These are phyloP conservation scores for Edolisoma coerulescens DNA, from an alignment of 2,113 vertebrate genomes.

Conservation along the genomic window DNA sequence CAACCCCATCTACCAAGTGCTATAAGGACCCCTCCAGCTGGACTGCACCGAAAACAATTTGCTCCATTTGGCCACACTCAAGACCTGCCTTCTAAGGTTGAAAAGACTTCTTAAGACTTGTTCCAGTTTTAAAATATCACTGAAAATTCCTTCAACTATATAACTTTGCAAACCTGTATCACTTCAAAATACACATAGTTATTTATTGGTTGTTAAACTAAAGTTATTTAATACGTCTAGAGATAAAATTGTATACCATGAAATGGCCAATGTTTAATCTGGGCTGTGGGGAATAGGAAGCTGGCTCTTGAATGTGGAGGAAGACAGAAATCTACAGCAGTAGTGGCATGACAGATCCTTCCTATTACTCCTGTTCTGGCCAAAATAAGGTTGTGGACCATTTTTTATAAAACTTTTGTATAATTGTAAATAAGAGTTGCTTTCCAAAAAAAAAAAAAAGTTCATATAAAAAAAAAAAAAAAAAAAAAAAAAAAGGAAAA, in stretches of 20 bases:
- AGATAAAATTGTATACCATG: background rate
- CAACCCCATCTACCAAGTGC: slow-evolving; percentile 89
- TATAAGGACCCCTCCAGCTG: slow-evolving; percentile 71
- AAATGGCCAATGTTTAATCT: slow-evolving; percentile 54
- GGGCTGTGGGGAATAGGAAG: slow-evolving; percentile 27
- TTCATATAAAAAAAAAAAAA: slow-evolving; percentile 36
- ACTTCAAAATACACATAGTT: slow-evolving; percentile 43
- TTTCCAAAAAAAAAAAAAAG: slow-evolving; percentile 64
- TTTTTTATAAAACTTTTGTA: slow-evolving; percentile 76
- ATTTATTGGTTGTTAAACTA: slow-evolving; percentile 65
- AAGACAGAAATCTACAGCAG: background rate
- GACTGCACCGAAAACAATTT: background rate
- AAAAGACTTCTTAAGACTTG: slow-evolving; percentile 2
- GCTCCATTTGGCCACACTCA: background rate
- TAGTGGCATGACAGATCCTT: background rate
- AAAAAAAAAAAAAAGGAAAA: background rate
- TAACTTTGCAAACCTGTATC: slow-evolving; percentile 39
- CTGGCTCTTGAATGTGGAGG: background rate
- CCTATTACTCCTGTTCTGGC: slow-evolving; percentile 40
- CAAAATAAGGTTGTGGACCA: slow-evolving; percentile 83
- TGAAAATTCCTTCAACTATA: slow-evolving; percentile 53
- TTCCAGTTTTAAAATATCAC: slow-evolving; percentile 44
- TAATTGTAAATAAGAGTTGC: slow-evolving; percentile 90
- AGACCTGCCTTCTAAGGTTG: background rate
- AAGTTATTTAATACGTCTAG: slow-evolving; percentile 52